These are phyloP conservation scores for Pseudochaenichthys georgianus DNA, from an alignment of 2,797 vertebrate genomes.

Conservation along the genomic window DNA sequence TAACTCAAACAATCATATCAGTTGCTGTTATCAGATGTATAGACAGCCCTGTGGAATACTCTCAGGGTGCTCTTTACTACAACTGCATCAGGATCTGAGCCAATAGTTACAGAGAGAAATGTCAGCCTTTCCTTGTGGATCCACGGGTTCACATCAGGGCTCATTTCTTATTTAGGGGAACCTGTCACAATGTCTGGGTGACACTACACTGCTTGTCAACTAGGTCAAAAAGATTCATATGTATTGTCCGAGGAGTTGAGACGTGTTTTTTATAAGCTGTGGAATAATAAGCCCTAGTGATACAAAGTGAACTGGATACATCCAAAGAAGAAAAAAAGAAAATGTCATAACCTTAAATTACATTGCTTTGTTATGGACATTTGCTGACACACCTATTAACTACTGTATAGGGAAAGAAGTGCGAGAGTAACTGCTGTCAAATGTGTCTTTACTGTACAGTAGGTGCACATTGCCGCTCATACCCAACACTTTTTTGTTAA, in stretches of 20 bases:
- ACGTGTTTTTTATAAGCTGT: constrained; percentile 27
- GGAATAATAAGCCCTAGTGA: constrained; percentile 14
- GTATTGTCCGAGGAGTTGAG: constrained; percentile 26
- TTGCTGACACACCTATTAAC: constrained; percentile 31
- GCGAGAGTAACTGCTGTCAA: constrained; percentile 3
- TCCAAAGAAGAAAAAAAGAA: constrained; percentile 9
- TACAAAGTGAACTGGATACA: neutral
- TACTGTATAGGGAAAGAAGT: neutral
- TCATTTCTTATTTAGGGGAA: constrained; percentile 62
- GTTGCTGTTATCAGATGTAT: constrained; percentile 31
- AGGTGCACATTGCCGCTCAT: no score
- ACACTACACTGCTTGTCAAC: constrained; percentile 21
- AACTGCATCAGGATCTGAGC: constrained; percentile 27
- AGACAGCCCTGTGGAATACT: constrained; percentile 35
- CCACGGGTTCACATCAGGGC: constrained; percentile 22
- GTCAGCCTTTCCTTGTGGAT: constrained; percentile 35
- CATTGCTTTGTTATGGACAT: constrained; percentile 23
- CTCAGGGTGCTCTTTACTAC: neutral
- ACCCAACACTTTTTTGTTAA: no score
- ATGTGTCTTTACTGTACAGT: constrained; percentile 1
- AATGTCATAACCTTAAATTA: constrained; percentile 8
- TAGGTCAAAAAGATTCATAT: constrained; percentile 52
- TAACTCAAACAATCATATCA: constrained; percentile 40
- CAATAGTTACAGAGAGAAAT: constrained; percentile 17
- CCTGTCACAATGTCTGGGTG: constrained; percentile 21